phyloP scores from a whole-genome alignment of 2,888 invertebrate species.

The Pristionchus maxplancki region DNA sequence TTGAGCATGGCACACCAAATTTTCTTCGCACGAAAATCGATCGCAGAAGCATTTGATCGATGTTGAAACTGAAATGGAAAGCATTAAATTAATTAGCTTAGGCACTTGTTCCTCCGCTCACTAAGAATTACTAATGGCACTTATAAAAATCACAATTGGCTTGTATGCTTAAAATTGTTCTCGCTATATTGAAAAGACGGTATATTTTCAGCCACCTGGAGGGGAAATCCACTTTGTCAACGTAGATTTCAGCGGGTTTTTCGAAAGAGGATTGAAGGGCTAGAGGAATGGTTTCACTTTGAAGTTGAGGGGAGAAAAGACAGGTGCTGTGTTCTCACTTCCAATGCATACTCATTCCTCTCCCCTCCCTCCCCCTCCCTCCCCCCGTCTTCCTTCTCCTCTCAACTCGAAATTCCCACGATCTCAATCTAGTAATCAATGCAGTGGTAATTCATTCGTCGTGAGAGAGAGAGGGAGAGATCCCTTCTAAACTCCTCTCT shows the following conservation, averaged over 20 bases:
- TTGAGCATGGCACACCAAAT: conserved; percentile 70
- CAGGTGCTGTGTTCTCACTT: conserved; percentile 16
- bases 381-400: background rate
- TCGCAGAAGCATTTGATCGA: conserved; percentile 74
- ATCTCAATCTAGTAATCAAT: conserved; percentile 10
- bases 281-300: background rate
- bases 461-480: conserved; percentile 3
- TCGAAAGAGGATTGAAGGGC: background rate
- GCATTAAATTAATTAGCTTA: background rate
- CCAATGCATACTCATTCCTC: background rate
- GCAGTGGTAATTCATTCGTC: background rate
- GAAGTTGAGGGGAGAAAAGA: background rate
- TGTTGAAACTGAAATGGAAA: background rate
- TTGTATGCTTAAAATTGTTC: too few species aligned
- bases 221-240: too few species aligned
- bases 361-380: background rate
- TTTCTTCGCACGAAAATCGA: conserved; percentile 69
- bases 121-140: too few species aligned
- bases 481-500: background rate
- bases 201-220: too few species aligned
- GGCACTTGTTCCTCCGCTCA: too few species aligned
- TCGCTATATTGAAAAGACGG: too few species aligned
- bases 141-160: background rate
- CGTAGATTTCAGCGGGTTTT: too few species aligned
- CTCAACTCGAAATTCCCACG: background rate